Evolutionary conservation across 2,888 invertebrate species (phyloP), one percentile per base, ranked within the genome.

Genomic region (Diarsia mendica): DNA sequence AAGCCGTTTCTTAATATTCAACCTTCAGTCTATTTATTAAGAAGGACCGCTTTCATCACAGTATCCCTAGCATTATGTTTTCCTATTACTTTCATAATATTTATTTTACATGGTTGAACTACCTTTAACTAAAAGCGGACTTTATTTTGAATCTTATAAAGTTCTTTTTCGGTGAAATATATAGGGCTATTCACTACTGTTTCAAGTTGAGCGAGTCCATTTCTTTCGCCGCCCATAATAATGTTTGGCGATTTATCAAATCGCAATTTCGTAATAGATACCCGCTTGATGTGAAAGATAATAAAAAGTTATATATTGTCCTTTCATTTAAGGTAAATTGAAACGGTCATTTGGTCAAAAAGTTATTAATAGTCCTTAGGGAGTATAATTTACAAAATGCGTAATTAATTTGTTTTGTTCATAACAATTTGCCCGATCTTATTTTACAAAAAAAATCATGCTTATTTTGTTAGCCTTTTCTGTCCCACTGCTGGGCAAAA

Each of bases 241-340:
- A 96, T 96, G 96, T 94, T 94, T 92, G 94, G 93, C 93, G 94
- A 96, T 96, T 96, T 95, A 95, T 96, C 95, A 96, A 96, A 96
- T 95, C 92, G 95, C 96, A 96, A 96, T 96, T 95, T 93, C 94
- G 95, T 96, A 96, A 96, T 95, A 96, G 95, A 96, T 95, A 96
- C 94, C 93, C 91, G 93, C 93, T 93, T 94, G 95, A 95, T 95
- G 93, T 90, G 93, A 92, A 92, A 90, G 90, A 90, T 92, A 94
- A 94, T 94, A 93, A 91, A 92, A 91, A 89, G 67, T 89, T 92
- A 94, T 93, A 92, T 92, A 93, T 92, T 91, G 92, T 91, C 84
- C 80, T 80, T 85, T 84, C 81, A 69, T 83, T 85, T 79, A 76
- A 61, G 74, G 67, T 81, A 82, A 85, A 84, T 81, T 84, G 82